phyloP scores from a whole-genome alignment of 2,888 invertebrate genomes.

The Neoaliturus tenellus region DNA sequence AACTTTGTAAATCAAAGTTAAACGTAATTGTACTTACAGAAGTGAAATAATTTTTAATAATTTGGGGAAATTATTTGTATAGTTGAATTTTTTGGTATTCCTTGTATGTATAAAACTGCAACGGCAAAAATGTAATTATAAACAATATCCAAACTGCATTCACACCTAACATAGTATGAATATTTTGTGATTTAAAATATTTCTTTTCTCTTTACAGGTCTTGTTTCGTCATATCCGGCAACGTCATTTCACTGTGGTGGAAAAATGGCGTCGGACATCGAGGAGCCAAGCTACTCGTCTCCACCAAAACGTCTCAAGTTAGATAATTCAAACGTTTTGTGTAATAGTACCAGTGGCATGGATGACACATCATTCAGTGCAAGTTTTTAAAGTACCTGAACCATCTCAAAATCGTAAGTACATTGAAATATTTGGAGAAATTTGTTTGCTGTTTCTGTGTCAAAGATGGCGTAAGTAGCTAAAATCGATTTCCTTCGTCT shows the following conservation, averaged over 20 bases:
- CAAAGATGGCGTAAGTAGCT: slow-evolving; percentile 63
- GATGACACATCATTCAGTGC: slow-evolving; percentile 55
- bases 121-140: too few relatives aligned
- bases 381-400: slow-evolving; percentile 52
- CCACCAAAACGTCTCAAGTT: slow-evolving; percentile 72
- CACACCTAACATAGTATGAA: background rate
- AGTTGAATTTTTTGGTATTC: too few relatives aligned
- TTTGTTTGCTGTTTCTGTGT: slow-evolving; percentile 54
- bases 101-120: too few relatives aligned
- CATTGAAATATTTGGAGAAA: slow-evolving; percentile 59
- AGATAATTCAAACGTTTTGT: slow-evolving; percentile 65
- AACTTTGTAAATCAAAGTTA: too few relatives aligned
- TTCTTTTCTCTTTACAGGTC: background rate
- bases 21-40: too few relatives aligned
- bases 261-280: slow-evolving; percentile 73
- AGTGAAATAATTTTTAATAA: too few relatives aligned
- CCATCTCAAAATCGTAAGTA: slow-evolving; percentile 60
- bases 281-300: slow-evolving; percentile 72
- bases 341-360: slow-evolving; percentile 55
- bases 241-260: slow-evolving; percentile 51
- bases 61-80: too few relatives aligned
- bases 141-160: too few relatives aligned
- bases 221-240: slow-evolving; percentile 52
- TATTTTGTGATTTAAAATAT: background rate
- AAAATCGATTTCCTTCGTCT: slow-evolving; percentile 33